Conservation (phyloP, 2,113 vertebrate species). For the Dicrurus megarhynchus region DNA sequence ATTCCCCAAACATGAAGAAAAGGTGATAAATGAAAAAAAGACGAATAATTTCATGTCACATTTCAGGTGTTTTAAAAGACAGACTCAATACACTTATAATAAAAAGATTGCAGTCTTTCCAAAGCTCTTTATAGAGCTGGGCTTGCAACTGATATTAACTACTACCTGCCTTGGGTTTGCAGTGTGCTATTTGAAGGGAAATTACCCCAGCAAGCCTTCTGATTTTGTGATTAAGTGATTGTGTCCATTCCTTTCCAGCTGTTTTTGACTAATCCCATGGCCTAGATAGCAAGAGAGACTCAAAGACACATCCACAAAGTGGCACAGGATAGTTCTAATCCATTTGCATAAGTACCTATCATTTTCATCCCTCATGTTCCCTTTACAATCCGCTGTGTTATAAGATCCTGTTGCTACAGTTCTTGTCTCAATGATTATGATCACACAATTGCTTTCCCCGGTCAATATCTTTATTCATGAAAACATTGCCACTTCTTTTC, state of each 20-base stretch:
- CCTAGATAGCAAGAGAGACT: conserved; percentile 7
- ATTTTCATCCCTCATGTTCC: not conserved
- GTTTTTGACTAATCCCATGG: conserved; percentile 45
- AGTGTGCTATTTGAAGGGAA: not conserved
- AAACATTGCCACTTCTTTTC: conserved; percentile 30
- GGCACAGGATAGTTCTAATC: not conserved
- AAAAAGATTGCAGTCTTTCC: not conserved
- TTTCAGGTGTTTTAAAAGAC: not conserved
- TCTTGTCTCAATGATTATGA: conserved; percentile 32
- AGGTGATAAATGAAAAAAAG: not conserved
- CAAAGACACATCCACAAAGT: conserved; percentile 16
- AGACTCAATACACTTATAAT: not conserved
- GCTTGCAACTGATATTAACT: not conserved
- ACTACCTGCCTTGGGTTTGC: conserved; percentile 1
- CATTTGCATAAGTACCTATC: conserved; percentile 36
- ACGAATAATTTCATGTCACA: not conserved
- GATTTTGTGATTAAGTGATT: conserved; percentile 1
- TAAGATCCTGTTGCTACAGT: conserved; percentile 15
- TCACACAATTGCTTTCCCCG: conserved; percentile 33
- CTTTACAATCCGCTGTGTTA: not conserved
- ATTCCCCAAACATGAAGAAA: conserved; percentile 9
- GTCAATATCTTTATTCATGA: conserved; percentile 66
- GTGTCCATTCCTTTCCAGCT: not conserved
- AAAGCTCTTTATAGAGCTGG: not conserved
- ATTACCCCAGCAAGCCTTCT: conserved; percentile 14